Percentiles rank a stretch among this genome's conserved stretches.
Evolutionary conservation across 1,140 invertebrate genomes (phyloP).

Genomic region (Rhagoletis zephyria): DNA sequence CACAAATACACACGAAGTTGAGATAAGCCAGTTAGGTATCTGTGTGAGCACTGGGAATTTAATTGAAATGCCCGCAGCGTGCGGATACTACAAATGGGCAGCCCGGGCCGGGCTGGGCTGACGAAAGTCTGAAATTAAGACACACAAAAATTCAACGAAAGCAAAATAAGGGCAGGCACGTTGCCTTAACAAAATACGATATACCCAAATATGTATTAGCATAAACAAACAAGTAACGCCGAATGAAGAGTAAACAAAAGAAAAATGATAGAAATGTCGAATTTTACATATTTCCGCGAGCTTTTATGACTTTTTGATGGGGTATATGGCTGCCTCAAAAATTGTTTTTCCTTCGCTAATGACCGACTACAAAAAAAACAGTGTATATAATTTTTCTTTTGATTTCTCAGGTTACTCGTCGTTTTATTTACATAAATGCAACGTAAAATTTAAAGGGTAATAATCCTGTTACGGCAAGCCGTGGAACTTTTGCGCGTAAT

Average conservation of each 20-base stretch:
- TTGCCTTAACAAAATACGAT: constrained; percentile 41
- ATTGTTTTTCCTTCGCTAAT: too few relatives aligned
- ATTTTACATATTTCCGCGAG: neutral
- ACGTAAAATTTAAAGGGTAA: neutral
- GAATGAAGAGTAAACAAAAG: too few relatives aligned
- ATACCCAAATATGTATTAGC: constrained; percentile 5
- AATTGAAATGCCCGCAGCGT: constrained; percentile 45
- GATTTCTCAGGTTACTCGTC: too few relatives aligned
- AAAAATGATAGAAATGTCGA: neutral
- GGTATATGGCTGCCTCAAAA: neutral
- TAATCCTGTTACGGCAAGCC: neutral
- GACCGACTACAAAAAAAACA: too few relatives aligned
- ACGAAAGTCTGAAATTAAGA: neutral
- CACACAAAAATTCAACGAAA: neutral
- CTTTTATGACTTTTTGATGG: neutral
- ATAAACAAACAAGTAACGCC: constrained; percentile 1
- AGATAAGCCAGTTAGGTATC: constrained; percentile 24
- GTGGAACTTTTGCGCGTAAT: neutral
- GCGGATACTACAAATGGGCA: neutral
- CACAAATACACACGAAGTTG: neutral
- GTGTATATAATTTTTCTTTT: too few relatives aligned
- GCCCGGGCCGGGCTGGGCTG: neutral
- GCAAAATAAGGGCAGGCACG: neutral
- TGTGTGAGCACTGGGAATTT: constrained; percentile 22
- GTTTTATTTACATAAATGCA: neutral